phyloP scores from a whole-genome alignment of 2,888 invertebrate genomes.

The Biston betularia region DNA sequence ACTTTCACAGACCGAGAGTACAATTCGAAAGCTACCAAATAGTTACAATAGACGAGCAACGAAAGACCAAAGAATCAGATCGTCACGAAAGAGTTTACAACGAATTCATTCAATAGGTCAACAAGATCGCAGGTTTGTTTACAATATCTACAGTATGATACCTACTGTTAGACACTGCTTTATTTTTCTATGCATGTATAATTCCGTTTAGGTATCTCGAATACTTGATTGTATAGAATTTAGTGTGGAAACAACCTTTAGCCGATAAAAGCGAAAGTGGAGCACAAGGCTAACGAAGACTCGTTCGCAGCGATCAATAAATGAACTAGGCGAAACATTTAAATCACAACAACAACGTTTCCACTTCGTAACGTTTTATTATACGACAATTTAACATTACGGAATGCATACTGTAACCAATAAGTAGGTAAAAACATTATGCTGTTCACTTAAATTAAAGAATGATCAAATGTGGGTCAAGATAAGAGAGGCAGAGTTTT shows the following conservation, averaged over 20 bases:
- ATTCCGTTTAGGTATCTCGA: slow-evolving; percentile 39
- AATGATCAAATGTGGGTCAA: slow-evolving; percentile 3
- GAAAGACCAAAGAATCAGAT: slow-evolving; percentile 6
- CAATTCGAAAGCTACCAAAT: slow-evolving; percentile 28
- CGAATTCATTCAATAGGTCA: neutral
- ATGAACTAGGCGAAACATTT: slow-evolving; percentile 50
- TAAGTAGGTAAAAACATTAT: slow-evolving; percentile 1
- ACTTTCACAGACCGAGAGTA: slow-evolving; percentile 37
- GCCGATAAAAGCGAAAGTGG: slow-evolving; percentile 66
- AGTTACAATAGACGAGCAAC: slow-evolving; percentile 5
- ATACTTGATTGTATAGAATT: slow-evolving; percentile 37
- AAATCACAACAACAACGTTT: slow-evolving; percentile 35
- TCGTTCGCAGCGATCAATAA: slow-evolving; percentile 59
- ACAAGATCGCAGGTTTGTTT: slow-evolving; percentile 7
- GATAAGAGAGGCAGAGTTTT: neutral
- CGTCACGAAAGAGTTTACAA: neutral
- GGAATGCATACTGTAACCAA: slow-evolving; percentile 5
- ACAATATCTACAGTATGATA: neutral
- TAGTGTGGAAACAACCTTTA: slow-evolving; percentile 58
- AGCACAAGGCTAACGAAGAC: slow-evolving; percentile 62
- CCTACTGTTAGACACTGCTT: neutral
- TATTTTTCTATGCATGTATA: slow-evolving; percentile 6
- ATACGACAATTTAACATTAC: neutral
- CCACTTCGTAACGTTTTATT: slow-evolving; percentile 30
- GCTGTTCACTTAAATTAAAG: neutral